phyloP scores from a whole-genome alignment of 2,113 vertebrate species.

The Xiphophorus hellerii region DNA sequence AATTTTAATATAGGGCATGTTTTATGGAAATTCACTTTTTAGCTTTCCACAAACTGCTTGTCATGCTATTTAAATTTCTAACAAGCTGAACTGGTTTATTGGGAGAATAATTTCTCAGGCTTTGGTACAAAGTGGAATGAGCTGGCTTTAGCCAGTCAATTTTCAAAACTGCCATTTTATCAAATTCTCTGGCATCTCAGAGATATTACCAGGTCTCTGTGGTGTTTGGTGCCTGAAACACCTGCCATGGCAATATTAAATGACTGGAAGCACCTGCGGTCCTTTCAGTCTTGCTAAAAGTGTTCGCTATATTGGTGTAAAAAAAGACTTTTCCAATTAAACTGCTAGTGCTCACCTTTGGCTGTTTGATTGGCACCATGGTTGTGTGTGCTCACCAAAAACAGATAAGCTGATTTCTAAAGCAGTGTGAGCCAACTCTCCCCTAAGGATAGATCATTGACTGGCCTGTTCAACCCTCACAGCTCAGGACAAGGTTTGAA shows the following conservation, averaged over 20 bases:
- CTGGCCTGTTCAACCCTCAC: not conserved
- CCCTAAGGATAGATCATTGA: not conserved
- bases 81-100: not conserved
- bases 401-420: not conserved
- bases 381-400: not conserved
- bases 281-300: not conserved
- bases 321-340: not conserved
- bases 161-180: not conserved
- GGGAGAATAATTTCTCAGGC: not conserved
- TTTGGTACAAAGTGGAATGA: not conserved
- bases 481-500: no score
- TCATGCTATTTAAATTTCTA: not conserved
- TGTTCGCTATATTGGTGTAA: not conserved
- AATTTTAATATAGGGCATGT: not conserved
- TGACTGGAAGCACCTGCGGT: not conserved
- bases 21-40: not conserved
- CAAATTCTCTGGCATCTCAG: not conserved
- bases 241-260: not conserved
- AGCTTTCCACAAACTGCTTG: not conserved
- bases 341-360: not conserved
- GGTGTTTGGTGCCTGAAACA: not conserved
- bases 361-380: not conserved
- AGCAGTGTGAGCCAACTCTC: not conserved
- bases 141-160: not conserved
- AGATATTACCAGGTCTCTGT: no score